Percentiles rank a stretch among this genome's conserved stretches.
These are phyloP conservation scores for Chiropotes sagulatus DNA, from an alignment of 2,797 vertebrate genomes.

Conservation along the genomic window DNA sequence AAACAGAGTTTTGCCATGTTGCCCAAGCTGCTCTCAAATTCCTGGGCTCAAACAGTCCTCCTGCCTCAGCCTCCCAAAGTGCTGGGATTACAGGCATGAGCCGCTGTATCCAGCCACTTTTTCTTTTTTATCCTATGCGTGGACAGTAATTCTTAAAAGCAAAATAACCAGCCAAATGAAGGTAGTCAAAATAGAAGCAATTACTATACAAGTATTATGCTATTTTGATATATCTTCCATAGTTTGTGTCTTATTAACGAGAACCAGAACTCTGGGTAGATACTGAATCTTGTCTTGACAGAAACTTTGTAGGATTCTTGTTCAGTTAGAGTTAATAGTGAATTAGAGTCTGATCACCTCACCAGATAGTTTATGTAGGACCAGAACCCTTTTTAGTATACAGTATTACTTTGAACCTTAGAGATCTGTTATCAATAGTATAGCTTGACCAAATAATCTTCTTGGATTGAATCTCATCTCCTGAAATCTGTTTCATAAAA, in stretches of 20 bases:
- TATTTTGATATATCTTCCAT: neutral
- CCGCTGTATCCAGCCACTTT: neutral
- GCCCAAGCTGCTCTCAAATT: neutral
- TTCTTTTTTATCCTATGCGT: neutral
- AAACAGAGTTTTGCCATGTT: neutral
- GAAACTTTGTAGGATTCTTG: neutral
- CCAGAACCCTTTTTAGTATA: neutral
- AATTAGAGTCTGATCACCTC: neutral
- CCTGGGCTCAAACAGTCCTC: neutral
- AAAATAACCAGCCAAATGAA: neutral
- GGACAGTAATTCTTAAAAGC: neutral
- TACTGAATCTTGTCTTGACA: neutral
- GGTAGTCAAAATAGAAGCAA: neutral
- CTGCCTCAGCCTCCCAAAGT: neutral
- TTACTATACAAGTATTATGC: neutral
- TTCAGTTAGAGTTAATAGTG: neutral
- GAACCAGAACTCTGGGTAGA: neutral
- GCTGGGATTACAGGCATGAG: neutral
- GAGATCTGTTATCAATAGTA: neutral
- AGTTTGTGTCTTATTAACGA: neutral
- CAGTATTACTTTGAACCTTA: neutral
- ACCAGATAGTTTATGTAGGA: neutral
- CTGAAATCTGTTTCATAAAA: neutral
- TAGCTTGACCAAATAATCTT: conserved; percentile 12
- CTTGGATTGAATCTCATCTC: neutral